Base-by-base conservation (phyloP, 2,797 vertebrate genomes). In the Podarcis lilfordi region DNA sequence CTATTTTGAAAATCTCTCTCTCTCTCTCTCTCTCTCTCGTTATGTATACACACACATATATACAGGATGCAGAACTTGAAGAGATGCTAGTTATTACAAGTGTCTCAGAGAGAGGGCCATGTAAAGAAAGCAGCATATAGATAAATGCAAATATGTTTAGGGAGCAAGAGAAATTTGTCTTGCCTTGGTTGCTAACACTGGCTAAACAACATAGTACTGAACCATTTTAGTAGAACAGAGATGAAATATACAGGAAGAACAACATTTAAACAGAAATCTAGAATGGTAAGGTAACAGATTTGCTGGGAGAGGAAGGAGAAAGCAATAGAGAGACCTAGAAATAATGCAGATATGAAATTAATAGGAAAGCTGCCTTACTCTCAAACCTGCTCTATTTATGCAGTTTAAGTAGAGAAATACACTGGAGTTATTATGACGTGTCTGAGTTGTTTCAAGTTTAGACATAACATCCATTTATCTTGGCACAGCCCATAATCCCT, bases 401-500 rank as follows among this genome's bases (percentile, higher is more conserved):
- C 78, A 78, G 91, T 71, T 92, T 86, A 91, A 92, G 89, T 71
- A 85, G 92, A 93, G 80, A 88, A 86, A 40, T 74, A 81, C 71
- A 59, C 86, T 92, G 88, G 89, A 86, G 66, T 80, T 94, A 88
- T 82, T 91, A 82, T 88, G 74, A 91, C 27, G 69, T 3, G 29
- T 82, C 75, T 91, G 55, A 71, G 86, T 82, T 76, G 4, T 4
- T 8, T 94, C 93, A 95, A 92, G 94, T 95, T 95, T 82, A 95
- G 94, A 92, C 95, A 95, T 45, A 94, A 89, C 59, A 94, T 91
- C 69, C 82, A 89, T 92, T 93, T 92, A 88, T 83, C 84, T 91
- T 95, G 94, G 94, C 92, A 92, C 78, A 92, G 90, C 35, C 79
- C 27, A 35, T 74, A 92, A 93, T 86, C 90, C 89, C 82, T 89